Base-by-base conservation (phyloP, 2,113 vertebrate species). In the Apodemus speciosus region DNA sequence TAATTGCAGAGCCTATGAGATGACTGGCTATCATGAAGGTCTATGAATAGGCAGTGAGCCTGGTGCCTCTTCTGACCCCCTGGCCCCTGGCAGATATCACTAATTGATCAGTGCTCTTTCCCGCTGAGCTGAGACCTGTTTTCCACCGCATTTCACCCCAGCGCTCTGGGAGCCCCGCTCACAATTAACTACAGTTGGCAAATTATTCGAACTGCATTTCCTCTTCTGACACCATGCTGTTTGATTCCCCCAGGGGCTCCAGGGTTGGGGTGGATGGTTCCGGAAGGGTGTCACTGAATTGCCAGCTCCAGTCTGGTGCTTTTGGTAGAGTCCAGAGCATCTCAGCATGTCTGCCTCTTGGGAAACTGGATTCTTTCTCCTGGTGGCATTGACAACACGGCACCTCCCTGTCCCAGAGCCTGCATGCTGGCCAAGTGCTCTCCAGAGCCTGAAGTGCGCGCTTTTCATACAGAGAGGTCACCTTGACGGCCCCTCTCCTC, bases 401-500 rank as follows among this genome's bases (percentile, higher is more conserved):
- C 8, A 66, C 35, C 25, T 81, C 27, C 21, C 25, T 86, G 27
- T 27, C 69, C 40, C 51, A 85, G 60, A 89, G 46, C 25, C 32
- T 71, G 51, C 43, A 43, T 90, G 43, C 53, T 77, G 68, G 32
- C 27, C 76, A 3, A 20, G 15, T 73, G 30, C n/a, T 90, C 51
- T 66, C 46, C 64, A 71, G 83, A 79, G 18, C 43, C 2, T 25
- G 43, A 14, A 43, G 46, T 43, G 3, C 6, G 43, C 43, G 43
- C 15, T 53, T 53, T 84, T 3, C 7, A 1, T n/a, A 13, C 27
- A 93, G 94, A 90, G 94, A 97, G 95, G 96, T 97, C 97, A 97
- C 95, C 96, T 97, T 97, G 96, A 94, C 97, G 93, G 85, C 80
- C 93, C 81, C 88, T 97, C 85, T 40, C 94, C 85, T 95, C 96